These are phyloP conservation scores for Sebastes itinus DNA, from an alignment of 2,797 vertebrate species.

Conservation along the genomic window DNA sequence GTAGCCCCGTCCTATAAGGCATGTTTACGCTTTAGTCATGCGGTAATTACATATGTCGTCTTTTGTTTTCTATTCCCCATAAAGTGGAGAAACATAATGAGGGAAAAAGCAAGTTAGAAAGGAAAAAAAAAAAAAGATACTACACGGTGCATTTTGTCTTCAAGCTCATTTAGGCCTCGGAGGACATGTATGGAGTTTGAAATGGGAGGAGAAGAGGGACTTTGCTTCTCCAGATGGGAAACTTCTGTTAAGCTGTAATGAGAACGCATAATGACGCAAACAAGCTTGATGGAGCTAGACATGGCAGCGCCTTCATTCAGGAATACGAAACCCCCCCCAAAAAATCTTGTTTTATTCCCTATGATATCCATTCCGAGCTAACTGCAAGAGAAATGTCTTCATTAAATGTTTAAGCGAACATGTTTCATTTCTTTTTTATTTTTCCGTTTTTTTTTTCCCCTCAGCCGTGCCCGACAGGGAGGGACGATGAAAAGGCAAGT, in stretches of 20 bases:
- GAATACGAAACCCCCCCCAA: slow-evolving; percentile 36
- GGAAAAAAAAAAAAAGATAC: slow-evolving; percentile 20
- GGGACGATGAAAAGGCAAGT: slow-evolving; percentile 66
- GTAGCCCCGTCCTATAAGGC: slow-evolving; percentile 60
- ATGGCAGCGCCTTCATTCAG: slow-evolving; percentile 46
- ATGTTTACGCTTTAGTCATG: slow-evolving; percentile 80
- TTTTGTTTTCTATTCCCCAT: slow-evolving; percentile 78
- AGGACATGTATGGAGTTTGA: slow-evolving; percentile 62
- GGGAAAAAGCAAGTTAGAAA: slow-evolving; percentile 56
- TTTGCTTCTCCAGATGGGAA: slow-evolving; percentile 73
- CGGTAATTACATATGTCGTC: slow-evolving; percentile 81
- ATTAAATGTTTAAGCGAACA: slow-evolving; percentile 66
- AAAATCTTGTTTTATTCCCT: slow-evolving; percentile 43
- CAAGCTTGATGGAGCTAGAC: slow-evolving; percentile 65
- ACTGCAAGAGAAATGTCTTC: slow-evolving; percentile 55
- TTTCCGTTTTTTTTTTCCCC: neutral
- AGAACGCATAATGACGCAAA: slow-evolving; percentile 74
- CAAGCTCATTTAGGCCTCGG: slow-evolving; percentile 69
- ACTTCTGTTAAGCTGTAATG: slow-evolving; percentile 71
- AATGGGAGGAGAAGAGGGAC: slow-evolving; percentile 63
- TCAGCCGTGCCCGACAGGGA: slow-evolving; percentile 32
- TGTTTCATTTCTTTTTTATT: slow-evolving; percentile 38
- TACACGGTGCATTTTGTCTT: slow-evolving; percentile 68
- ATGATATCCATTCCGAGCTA: slow-evolving; percentile 50
- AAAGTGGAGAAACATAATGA: slow-evolving; percentile 72